Percentiles rank a stretch among this genome's conserved stretches.
These are phyloP conservation scores for Patagioenas fasciata DNA, from an alignment of 2,113 vertebrate genomes.

Conservation along the genomic window DNA sequence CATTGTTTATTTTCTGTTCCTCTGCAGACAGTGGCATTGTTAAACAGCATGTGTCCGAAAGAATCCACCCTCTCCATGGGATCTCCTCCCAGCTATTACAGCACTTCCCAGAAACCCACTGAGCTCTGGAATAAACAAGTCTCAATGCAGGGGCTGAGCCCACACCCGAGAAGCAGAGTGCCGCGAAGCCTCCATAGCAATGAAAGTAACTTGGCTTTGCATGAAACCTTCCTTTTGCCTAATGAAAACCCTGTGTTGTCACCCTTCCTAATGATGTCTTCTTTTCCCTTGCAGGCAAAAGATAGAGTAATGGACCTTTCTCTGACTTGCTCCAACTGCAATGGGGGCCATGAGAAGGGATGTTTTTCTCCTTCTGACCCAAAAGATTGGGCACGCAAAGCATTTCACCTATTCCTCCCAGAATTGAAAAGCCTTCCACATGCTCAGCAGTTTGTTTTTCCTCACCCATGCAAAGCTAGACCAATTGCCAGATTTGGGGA, in stretches of 20 bases:
- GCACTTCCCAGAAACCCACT: slow-evolving; percentile 64
- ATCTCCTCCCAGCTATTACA: slow-evolving; percentile 64
- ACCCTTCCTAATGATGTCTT: neutral
- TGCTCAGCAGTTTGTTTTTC: neutral
- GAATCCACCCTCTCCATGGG: slow-evolving; percentile 57
- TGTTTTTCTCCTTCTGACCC: neutral
- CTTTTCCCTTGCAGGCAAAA: slow-evolving; percentile 12
- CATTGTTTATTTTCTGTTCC: slow-evolving; percentile 46
- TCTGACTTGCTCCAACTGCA: neutral
- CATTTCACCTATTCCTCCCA: neutral
- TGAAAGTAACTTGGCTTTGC: slow-evolving; percentile 59
- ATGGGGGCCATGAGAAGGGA: neutral
- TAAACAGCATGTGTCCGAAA: slow-evolving; percentile 45
- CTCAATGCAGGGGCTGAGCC: slow-evolving; percentile 44
- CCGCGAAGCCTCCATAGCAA: slow-evolving; percentile 51
- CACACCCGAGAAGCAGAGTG: slow-evolving; percentile 49
- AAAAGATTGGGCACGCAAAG: neutral
- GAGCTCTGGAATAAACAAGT: slow-evolving; percentile 60
- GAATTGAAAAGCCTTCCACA: neutral
- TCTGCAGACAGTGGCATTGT: slow-evolving; percentile 59
- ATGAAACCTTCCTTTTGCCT: slow-evolving; percentile 27
- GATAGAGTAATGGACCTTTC: slow-evolving; percentile 4
- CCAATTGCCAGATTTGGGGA: neutral
- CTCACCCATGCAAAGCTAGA: neutral
- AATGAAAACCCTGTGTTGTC: slow-evolving; percentile 59